A percentile compares a stretch with the other conserved stretches of the same genome.
These are phyloP conservation scores for Xiphias gladius DNA, from an alignment of 2,113 vertebrate species.

Conservation along the genomic window DNA sequence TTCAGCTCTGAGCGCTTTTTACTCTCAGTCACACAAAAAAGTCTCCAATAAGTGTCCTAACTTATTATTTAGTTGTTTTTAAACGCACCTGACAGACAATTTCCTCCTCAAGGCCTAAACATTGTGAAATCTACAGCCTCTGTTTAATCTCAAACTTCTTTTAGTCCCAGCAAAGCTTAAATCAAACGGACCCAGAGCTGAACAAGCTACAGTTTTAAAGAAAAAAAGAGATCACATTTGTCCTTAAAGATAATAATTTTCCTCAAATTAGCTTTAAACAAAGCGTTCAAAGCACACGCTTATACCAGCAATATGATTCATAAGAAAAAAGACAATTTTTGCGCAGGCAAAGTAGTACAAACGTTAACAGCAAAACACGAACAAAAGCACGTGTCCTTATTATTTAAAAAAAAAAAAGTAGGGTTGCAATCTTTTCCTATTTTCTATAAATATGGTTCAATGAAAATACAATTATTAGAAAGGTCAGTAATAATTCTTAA, in stretches of 20 bases:
- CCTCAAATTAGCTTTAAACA: background rate
- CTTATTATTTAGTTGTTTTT: background rate
- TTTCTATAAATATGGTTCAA: background rate
- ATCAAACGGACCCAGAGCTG: background rate
- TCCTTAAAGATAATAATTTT: background rate
- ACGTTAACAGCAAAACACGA: background rate
- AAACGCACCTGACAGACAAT: background rate
- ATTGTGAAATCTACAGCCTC: background rate
- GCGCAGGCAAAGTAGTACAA: background rate
- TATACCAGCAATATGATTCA: background rate
- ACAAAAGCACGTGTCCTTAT: background rate
- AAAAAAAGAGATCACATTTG: rapidly evolving
- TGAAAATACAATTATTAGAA: background rate
- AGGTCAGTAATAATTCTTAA: background rate
- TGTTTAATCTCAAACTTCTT: background rate
- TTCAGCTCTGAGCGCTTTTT: background rate
- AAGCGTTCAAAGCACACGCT: background rate
- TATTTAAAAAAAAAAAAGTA: background rate
- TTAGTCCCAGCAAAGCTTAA: background rate
- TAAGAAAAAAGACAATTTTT: background rate
- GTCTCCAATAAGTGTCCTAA: background rate
- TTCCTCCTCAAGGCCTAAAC: constrained; percentile 7
- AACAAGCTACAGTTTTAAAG: background rate
- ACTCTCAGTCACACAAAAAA: background rate
- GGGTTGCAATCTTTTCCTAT: background rate